Conservation (phyloP, 1,140 invertebrate species). For the Steinernema khuongi region DNA sequence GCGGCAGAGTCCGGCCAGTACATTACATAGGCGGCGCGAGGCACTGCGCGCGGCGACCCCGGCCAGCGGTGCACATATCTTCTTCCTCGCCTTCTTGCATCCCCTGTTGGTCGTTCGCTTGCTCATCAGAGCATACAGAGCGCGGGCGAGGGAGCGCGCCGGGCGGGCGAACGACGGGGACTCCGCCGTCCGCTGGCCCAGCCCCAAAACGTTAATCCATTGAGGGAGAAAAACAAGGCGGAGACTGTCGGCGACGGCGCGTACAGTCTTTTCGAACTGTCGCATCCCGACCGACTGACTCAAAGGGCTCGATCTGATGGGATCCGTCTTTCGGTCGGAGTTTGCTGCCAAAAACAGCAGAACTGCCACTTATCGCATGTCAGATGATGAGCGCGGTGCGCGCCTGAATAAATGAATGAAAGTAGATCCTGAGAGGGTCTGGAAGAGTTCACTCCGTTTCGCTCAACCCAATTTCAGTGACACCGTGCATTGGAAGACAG, state of each 20-base stretch:
- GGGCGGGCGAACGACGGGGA: not conserved
- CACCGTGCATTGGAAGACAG: not conserved
- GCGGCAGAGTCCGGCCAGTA: not conserved
- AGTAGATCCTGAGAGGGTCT: not conserved
- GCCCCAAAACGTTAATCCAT: constrained; percentile 9
- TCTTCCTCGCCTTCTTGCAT: not conserved
- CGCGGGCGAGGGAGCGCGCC: not conserved
- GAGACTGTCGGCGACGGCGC: not conserved
- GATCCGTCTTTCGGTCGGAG: no score
- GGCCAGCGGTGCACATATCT: constrained; percentile 5
- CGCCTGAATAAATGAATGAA: not conserved
- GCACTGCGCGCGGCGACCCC: not conserved
- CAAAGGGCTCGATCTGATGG: no score
- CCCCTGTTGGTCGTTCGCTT: constrained; percentile 12
- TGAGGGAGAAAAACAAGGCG: not conserved
- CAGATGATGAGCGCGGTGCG: not conserved
- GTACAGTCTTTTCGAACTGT: not conserved
- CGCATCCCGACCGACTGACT: not conserved
- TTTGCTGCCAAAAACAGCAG: not conserved
- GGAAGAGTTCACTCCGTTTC: not conserved
- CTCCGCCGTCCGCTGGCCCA: not conserved
- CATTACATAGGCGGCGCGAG: constrained; percentile 11
- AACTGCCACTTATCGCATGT: not conserved
- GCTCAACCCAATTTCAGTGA: constrained; percentile 4
- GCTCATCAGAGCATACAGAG: constrained; percentile 6